Conservation (phyloP, 2,888 invertebrate species). For the Leuctra nigra region DNA sequence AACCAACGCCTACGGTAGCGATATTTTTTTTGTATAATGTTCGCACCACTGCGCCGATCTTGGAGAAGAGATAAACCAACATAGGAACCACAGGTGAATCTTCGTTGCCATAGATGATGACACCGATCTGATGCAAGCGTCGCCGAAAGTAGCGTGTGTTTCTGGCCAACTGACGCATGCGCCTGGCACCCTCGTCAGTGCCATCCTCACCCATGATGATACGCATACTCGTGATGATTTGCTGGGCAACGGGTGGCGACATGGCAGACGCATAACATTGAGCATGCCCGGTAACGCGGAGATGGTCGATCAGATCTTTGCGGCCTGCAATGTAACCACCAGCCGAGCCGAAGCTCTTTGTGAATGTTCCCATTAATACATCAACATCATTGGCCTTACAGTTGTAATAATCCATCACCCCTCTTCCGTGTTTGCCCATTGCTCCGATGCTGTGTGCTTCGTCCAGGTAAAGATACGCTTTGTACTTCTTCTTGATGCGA, state of each 20-base stretch:
- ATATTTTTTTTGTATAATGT: constrained; percentile 72
- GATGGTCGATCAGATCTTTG: constrained; percentile 68
- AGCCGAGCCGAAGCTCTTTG: constrained; percentile 96
- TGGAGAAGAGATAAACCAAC: constrained; percentile 89
- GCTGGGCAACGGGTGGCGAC: constrained; percentile 86
- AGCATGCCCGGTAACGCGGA: constrained; percentile 74
- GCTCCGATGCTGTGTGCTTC: constrained; percentile 98
- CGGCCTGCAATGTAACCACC: constrained; percentile 95
- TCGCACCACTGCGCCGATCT: constrained; percentile 86
- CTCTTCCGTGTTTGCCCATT: constrained; percentile 79
- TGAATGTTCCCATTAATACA: constrained; percentile 96
- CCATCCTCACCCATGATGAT: constrained; percentile 82
- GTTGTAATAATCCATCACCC: constrained; percentile 81
- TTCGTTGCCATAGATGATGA: constrained; percentile 85
- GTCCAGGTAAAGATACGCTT: constrained; percentile 92
- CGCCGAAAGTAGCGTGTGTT: constrained; percentile 79
- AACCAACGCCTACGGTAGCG: constrained; percentile 94
- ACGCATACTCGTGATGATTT: constrained; percentile 81
- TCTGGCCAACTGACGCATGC: constrained; percentile 64
- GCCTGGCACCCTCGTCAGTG: constrained; percentile 55
- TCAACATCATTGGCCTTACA: constrained; percentile 80
- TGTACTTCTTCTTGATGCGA: constrained; percentile 87
- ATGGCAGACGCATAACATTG: constrained; percentile 80
- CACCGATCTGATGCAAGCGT: constrained; percentile 78
- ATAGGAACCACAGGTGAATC: constrained; percentile 97